Conservation (phyloP, 2,888 invertebrate species). For the Drosophila stalkeri region DNA sequence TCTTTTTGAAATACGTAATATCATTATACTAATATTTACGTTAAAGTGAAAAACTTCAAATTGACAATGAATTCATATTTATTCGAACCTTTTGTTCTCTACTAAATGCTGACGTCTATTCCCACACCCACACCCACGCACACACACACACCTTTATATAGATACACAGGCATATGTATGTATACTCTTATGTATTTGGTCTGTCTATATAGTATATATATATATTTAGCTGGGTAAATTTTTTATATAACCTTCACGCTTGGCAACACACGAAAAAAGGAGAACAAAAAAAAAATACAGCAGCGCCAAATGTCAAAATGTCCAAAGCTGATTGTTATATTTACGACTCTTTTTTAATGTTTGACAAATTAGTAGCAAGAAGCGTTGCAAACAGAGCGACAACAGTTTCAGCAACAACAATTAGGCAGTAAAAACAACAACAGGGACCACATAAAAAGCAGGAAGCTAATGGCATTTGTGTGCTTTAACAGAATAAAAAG, state of each 20-base stretch:
- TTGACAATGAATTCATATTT: slow-evolving; percentile 26
- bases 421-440: slow-evolving; percentile 36
- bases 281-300: slow-evolving; percentile 37
- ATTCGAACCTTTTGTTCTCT: slow-evolving; percentile 25
- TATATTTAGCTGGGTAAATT: slow-evolving; percentile 8
- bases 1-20: background rate
- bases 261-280: slow-evolving; percentile 49
- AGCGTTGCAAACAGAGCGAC: slow-evolving; percentile 51
- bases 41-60: background rate
- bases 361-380: slow-evolving; percentile 74
- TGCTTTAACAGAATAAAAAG: slow-evolving; percentile 27
- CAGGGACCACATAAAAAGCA: slow-evolving; percentile 50
- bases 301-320: slow-evolving; percentile 71
- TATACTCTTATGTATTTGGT: slow-evolving; percentile 4
- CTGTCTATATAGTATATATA: slow-evolving; percentile 4
- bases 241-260: slow-evolving; percentile 67
- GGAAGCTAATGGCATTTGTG: slow-evolving; percentile 68
- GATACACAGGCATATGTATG: background rate
- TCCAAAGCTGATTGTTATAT: slow-evolving; percentile 77
- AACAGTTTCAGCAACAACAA: slow-evolving; percentile 37
- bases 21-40: background rate
- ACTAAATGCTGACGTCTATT: slow-evolving; percentile 17
- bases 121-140: slow-evolving; percentile 33
- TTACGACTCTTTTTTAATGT: slow-evolving; percentile 76
- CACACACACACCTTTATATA: background rate